A percentile compares a stretch with the other conserved stretches of the same genome.
Evolutionary conservation across 2,113 vertebrate genomes (phyloP).

Genomic region (Gorilla gorilla): DNA sequence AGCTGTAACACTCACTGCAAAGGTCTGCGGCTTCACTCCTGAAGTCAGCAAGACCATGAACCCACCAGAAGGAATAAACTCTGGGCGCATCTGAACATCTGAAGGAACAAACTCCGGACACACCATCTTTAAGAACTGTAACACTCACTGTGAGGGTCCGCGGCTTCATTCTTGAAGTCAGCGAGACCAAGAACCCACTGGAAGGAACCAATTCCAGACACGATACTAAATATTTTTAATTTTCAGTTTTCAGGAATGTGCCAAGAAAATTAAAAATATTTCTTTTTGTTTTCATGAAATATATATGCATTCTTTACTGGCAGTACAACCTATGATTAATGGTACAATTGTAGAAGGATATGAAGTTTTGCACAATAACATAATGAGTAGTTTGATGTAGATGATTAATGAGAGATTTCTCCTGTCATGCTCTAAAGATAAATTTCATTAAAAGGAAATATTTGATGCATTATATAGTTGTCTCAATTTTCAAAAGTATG

Average conservation of each 20-base stretch:
- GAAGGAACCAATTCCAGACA: too few relatives aligned
- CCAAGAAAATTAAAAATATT: neutral
- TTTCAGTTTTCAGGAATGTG: conserved; percentile 9
- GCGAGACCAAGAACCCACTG: too few relatives aligned
- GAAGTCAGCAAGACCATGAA: too few relatives aligned
- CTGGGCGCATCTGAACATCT: too few relatives aligned
- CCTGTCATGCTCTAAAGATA: neutral
- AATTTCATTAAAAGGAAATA: conserved; percentile 20
- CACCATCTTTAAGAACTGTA: too few relatives aligned
- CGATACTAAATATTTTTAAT: neutral
- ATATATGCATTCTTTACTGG: neutral
- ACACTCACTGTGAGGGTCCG: too few relatives aligned
- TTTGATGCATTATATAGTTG: neutral
- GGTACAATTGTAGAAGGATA: neutral
- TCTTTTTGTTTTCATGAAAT: neutral
- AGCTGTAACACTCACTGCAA: too few relatives aligned
- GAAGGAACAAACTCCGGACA: too few relatives aligned
- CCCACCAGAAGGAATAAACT: too few relatives aligned
- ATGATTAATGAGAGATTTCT: neutral
- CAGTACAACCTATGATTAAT: neutral
- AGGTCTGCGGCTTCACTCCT: too few relatives aligned
- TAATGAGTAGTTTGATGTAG: neutral
- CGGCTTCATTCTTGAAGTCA: too few relatives aligned
- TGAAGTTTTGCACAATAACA: neutral
- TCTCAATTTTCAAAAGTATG: neutral